Evolutionary conservation across 1,140 invertebrate genomes (phyloP).

Genomic region (Stenopsyche tienmushanensis): DNA sequence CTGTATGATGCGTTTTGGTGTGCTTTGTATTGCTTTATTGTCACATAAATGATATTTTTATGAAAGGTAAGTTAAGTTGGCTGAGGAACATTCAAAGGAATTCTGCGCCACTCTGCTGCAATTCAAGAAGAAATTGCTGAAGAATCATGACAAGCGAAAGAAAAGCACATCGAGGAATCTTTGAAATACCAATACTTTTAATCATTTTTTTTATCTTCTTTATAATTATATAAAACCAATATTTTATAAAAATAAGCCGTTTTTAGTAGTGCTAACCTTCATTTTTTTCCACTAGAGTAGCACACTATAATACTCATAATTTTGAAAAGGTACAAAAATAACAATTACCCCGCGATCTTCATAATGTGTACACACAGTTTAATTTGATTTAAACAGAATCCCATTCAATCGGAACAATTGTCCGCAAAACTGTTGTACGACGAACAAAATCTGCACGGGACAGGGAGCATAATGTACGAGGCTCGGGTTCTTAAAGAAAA

Average conservation of each 20-base stretch:
- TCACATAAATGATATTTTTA: conserved; percentile 24
- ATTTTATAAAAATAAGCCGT: too few species aligned
- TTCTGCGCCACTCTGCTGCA: background rate
- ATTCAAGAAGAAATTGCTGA: too few species aligned
- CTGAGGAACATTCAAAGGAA: background rate
- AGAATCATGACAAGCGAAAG: too few species aligned
- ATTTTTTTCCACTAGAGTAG: conserved; percentile 21
- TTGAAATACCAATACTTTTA: too few species aligned
- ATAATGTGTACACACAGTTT: conserved; percentile 27
- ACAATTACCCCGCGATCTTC: conserved; percentile 11
- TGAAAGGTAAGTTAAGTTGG: conserved; percentile 7
- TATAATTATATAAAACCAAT: background rate
- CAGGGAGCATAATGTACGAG: too few species aligned
- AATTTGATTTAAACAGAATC: conserved; percentile 36
- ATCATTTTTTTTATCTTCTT: background rate
- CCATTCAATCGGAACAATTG: conserved; percentile 27
- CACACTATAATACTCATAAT: conserved; percentile 10
- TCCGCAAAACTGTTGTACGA: conserved; percentile 21
- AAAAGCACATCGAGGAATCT: too few species aligned
- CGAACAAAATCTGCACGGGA: conserved; percentile 14
- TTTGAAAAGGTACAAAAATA: conserved; percentile 25
- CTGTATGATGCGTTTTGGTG: conserved; percentile 1
- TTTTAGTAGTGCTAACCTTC: too few species aligned
- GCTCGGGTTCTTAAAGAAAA: conserved; percentile 1
- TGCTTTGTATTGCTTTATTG: background rate